Evolutionary conservation across 2,797 vertebrate genomes (phyloP).

Genomic region (Hypotaenidia okinawae): DNA sequence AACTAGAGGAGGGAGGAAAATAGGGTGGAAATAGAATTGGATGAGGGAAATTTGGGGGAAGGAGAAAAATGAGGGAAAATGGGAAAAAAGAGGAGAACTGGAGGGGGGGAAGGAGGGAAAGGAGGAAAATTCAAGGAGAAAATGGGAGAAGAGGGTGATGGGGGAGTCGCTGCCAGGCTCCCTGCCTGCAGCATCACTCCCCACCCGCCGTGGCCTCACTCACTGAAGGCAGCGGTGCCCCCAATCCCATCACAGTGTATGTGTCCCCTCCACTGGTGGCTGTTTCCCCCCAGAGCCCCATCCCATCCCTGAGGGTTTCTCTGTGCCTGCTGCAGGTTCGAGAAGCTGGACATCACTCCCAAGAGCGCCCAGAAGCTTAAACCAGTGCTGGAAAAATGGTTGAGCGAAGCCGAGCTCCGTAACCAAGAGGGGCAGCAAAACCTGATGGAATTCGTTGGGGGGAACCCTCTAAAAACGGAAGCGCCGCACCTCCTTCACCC

Average conservation of each 20-base stretch:
- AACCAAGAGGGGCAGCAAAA: constrained; percentile 97
- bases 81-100: background rate
- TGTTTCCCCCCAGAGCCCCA: no score
- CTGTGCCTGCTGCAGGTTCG: constrained; percentile 82
- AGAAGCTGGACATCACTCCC: constrained; percentile 97
- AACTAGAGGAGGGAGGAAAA: no score
- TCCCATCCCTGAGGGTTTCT: background rate
- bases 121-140: background rate
- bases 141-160: no score
- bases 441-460: constrained; percentile 96
- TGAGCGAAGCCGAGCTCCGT: constrained; percentile 94
- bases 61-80: background rate
- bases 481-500: constrained; percentile 95
- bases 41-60: no score
- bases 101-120: background rate
- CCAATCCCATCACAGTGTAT: accelerated
- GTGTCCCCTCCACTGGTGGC: no score
- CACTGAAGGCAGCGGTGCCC: background rate
- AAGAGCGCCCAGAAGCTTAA: constrained; percentile 98
- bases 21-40: no score
- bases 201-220: background rate
- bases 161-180: no score
- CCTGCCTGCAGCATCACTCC: accelerated
- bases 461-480: constrained; percentile 97
- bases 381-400: constrained; percentile 95